Evolutionary conservation across 2,888 invertebrate species (phyloP), one percentile per base, ranked within the genome.

Genomic region (Orthonevra nobilis): DNA sequence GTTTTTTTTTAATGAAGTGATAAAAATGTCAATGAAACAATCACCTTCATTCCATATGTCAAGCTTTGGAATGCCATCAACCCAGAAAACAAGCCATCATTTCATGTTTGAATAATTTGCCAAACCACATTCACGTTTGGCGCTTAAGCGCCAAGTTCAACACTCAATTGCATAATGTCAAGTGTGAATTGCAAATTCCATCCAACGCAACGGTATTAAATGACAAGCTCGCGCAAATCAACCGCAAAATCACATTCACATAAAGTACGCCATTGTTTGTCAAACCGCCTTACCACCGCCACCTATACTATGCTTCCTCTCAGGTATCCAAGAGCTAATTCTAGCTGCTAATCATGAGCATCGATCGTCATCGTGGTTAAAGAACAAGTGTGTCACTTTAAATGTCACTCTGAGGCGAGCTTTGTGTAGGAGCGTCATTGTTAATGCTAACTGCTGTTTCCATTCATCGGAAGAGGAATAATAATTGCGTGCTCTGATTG

Each of bases 191-290:
- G 28, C 20, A 44, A 14, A 48, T 58, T 50, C 40, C 42, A 42
- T 40, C 14, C 6, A 42, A 58, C 77, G 46, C 36, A 52, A 58
- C 58, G 38, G 54, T 46, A 58, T 77, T 32, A 60, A 63, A 72
- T 32, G 26, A 12, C 28, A 32, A 30, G 19, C 7, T 23, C 4
- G 17, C 56, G 26, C 28, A 20, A 42, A 60, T 32, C 40, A 30
- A 42, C 61, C 58, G 36, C 38, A 72, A 72, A 64, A 50, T 40
- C 28, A 20, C 77, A 70, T 64, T 64, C 50, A 58, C 56, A 63
- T 63, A 69, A 70, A 70, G 58, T 77, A n/a, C n/a, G n/a, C 64
- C 64, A 72, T 58, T 77, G 72, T 60, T 77, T 58, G 52, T 10
- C 52, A 34, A 12, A 50, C 34, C 72, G 50, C 36, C 58, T 28